phyloP scores from a whole-genome alignment of 2,113 vertebrate genomes.

The Tychaedon coryphoeus region DNA sequence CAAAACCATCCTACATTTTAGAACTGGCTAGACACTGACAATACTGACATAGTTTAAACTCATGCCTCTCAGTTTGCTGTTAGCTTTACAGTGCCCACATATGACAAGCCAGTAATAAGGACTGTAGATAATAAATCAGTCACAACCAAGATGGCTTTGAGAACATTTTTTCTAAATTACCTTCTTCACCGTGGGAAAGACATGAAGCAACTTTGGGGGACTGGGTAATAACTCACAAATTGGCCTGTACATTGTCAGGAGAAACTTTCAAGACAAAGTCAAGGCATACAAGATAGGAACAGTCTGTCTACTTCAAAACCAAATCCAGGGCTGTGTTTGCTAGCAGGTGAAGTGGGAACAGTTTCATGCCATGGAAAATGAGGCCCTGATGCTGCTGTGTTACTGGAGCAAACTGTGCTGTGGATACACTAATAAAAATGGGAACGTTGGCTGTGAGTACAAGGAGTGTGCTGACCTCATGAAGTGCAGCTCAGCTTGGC shows the following conservation, averaged over 20 bases:
- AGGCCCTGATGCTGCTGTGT: not conserved
- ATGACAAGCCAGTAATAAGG: not conserved
- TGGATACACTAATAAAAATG: not conserved
- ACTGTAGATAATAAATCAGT: not conserved
- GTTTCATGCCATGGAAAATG: conserved; percentile 3
- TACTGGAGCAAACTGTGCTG: not conserved
- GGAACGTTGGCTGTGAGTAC: not conserved
- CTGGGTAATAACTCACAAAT: not conserved
- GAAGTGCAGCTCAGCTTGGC: not conserved
- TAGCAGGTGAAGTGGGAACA: conserved; percentile 8
- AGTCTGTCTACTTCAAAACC: not conserved
- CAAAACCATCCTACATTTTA: not conserved
- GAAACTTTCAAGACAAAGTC: not conserved
- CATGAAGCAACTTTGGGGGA: not conserved
- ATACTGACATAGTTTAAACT: not conserved
- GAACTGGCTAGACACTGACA: not conserved
- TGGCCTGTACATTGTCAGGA: not conserved
- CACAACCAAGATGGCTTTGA: not conserved
- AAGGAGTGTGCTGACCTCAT: conserved; percentile 24
- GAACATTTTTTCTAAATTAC: not conserved
- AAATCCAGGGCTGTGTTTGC: not conserved
- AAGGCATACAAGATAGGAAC: not conserved
- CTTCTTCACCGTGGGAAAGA: conserved; percentile 12
- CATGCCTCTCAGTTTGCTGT: not conserved
- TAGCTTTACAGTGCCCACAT: not conserved